Evolutionary conservation across 2,113 vertebrate genomes (phyloP).

Genomic region (Triplophysa tibetana): DNA sequence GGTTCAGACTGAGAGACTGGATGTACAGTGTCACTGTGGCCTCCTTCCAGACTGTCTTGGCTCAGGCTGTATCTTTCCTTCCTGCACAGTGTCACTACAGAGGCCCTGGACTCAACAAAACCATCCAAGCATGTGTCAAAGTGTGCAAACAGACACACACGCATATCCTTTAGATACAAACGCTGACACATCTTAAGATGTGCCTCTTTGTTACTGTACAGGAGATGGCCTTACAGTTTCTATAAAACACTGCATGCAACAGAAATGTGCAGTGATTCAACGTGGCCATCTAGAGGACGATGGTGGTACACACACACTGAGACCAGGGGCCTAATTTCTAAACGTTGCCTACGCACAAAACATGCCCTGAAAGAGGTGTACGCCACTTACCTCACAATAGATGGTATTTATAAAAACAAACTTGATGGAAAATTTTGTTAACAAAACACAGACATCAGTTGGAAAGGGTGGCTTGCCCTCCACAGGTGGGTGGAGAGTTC

Average conservation of each 20-base stretch:
- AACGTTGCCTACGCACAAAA: too few relatives aligned
- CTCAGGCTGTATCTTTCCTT: constrained; percentile 56
- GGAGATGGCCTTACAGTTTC: neutral
- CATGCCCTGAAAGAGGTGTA: too few relatives aligned
- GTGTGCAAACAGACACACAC: constrained; percentile 32
- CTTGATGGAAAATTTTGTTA: too few relatives aligned
- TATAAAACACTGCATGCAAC: neutral
- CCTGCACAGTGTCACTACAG: constrained; percentile 55
- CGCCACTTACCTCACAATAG: too few relatives aligned
- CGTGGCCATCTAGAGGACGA: constrained; percentile 36
- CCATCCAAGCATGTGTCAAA: constrained; percentile 42
- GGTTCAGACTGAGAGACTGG: constrained; percentile 14
- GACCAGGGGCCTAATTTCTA: too few relatives aligned
- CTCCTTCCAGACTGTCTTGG: constrained; percentile 52
- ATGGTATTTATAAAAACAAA: too few relatives aligned
- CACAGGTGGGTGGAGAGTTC: too few relatives aligned
- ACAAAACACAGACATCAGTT: too few relatives aligned
- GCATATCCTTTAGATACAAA: constrained; percentile 26
- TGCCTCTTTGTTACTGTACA: constrained; percentile 10
- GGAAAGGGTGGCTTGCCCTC: too few relatives aligned
- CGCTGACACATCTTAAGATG: neutral
- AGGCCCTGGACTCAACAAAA: constrained; percentile 28
- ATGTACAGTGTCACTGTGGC: constrained; percentile 45
- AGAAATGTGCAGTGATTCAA: neutral
- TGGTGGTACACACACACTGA: neutral